Evolutionary conservation across 2,888 invertebrate species (phyloP).

Genomic region (Uropetala carovei): DNA sequence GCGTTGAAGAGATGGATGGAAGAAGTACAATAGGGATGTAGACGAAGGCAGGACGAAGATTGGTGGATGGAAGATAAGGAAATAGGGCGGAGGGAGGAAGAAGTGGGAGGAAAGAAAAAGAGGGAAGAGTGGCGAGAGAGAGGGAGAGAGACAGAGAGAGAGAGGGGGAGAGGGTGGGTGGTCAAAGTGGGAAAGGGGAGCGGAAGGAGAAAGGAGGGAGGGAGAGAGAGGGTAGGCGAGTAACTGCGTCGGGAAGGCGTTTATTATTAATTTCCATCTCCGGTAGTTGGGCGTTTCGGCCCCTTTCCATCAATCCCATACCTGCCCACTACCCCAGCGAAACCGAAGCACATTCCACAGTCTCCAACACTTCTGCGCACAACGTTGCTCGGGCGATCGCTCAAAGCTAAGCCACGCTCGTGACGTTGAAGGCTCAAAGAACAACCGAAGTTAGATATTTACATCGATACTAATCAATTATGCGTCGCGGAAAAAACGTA

Average conservation of each 20-base stretch:
- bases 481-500: no score
- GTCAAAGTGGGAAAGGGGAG: no score
- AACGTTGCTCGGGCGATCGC: not conserved
- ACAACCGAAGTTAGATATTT: no score
- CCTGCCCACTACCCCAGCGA: constrained; percentile 21
- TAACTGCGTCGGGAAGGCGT: constrained; percentile 46
- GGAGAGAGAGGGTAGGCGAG: constrained; percentile 5
- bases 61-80: not conserved
- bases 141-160: not conserved
- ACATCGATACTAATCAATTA: no score
- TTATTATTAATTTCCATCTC: constrained; percentile 63
- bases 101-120: not conserved
- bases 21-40: no score
- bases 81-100: not conserved
- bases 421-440: no score
- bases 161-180: not conserved
- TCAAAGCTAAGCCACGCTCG: not conserved
- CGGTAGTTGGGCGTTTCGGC: constrained; percentile 51
- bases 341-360: not conserved
- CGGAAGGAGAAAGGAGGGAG: not conserved
- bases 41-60: not conserved
- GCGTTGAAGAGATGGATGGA: no score
- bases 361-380: not conserved
- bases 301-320: constrained; percentile 43
- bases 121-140: not conserved